Base-by-base conservation (phyloP, 2,888 invertebrate species). In the Heliconius cydno region DNA sequence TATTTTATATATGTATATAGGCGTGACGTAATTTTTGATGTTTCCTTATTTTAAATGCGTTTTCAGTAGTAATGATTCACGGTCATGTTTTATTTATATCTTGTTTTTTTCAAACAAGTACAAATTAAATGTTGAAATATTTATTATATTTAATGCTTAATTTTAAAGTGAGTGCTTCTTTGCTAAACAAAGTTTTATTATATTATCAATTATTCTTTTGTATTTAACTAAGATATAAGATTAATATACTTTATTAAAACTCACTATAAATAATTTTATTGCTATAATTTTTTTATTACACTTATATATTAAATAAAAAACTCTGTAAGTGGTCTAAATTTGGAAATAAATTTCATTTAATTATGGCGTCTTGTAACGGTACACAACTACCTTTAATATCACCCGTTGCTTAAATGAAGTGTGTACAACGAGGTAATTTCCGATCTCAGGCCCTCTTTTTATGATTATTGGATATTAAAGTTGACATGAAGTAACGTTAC, bases 361-460 rank as follows among this genome's bases (percentile, higher is more conserved):
- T 86, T 89, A 88, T 90, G 87, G 88, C 86, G 86, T 88, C 87
- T 87, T 83, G 79, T 92, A 92, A 92, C 93, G 91, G 93, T 90
- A 91, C 88, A 85, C 90, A 90, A 90, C 87, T 86, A 88, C 90
- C 87, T 90, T 88, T 89, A 91, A 89, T 89, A 87, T 85, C 85
- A 86, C 87, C 87, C 86, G 88, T 89, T 91, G 88, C 88, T 87
- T 90, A 90, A 90, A 84, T 79, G 79, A 77, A 84, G 82, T 86
- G 87, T 87, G 88, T 89, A 86, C 89, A 89, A 90, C 87, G 88
- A 89, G 88, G 86, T 90, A 90, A 92, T 93, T 93, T 93, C 90
- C 91, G 90, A 89, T 86, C 85, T 83, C 86, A 85, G 85, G 83
- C 86, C 86, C 87, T 89, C 88, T 89, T 90, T 89, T 89, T 88